phyloP scores from a whole-genome alignment of 2,888 invertebrate genomes.

The Nematopogon swammerdamellus region DNA sequence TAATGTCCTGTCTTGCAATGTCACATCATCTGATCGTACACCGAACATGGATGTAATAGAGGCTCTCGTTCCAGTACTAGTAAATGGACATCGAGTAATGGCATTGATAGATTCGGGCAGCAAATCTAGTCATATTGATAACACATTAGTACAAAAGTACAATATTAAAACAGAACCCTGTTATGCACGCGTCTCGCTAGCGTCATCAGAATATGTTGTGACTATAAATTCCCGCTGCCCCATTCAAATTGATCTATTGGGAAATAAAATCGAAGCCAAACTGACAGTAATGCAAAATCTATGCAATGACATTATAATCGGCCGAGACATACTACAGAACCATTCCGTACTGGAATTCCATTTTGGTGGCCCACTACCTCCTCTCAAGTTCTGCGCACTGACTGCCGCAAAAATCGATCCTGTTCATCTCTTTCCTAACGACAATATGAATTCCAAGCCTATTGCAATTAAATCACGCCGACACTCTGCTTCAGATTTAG shows the following conservation, averaged over 20 bases:
- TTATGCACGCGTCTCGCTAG: background rate
- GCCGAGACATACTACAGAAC: background rate
- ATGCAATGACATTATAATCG: background rate
- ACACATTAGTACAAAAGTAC: background rate
- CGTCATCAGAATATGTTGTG: background rate
- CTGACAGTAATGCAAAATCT: background rate
- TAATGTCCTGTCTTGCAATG: background rate
- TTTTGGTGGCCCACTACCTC: background rate
- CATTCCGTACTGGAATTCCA: background rate
- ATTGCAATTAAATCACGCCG: background rate
- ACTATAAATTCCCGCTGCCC: background rate
- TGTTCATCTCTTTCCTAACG: background rate
- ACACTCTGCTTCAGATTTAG: background rate
- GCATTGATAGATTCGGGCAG: constrained; percentile 1
- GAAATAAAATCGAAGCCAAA: background rate
- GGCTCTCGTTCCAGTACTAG: background rate
- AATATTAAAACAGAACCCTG: background rate
- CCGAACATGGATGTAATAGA: constrained; percentile 1
- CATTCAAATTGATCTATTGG: background rate
- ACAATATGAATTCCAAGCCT: background rate
- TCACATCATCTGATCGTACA: too few species aligned
- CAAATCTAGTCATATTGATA: constrained; percentile 1
- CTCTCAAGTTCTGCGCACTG: background rate
- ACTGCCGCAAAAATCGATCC: background rate
- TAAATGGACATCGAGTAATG: constrained; percentile 3